phyloP scores from a whole-genome alignment of 30 jellyfish, hydroid and myxozoan species.

The Aurelia sp. region DNA sequence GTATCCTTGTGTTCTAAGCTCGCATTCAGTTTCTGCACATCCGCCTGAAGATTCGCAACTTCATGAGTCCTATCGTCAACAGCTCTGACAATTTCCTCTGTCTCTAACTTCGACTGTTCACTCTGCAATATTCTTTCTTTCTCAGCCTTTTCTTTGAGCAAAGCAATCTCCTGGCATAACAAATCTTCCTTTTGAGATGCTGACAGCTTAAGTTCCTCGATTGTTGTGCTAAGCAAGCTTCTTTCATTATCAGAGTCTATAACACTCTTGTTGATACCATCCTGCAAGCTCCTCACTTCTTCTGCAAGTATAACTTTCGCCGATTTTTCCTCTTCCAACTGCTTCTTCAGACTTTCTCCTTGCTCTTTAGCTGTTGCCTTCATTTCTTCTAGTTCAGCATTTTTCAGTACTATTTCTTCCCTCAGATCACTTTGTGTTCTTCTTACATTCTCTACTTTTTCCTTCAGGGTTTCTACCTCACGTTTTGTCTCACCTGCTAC shows the following conservation, averaged over 20 bases:
- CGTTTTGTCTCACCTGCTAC: slow-evolving; percentile 1
- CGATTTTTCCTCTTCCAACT: not conserved
- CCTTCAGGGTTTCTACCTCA: not conserved
- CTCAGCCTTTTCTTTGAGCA: slow-evolving; percentile 21
- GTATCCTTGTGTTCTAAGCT: slow-evolving; percentile 71
- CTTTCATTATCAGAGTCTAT: slow-evolving; percentile 10
- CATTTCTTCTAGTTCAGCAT: slow-evolving; percentile 3
- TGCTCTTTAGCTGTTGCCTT: not conserved
- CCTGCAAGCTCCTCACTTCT: not conserved
- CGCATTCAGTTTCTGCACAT: slow-evolving; percentile 34
- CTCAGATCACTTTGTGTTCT: not conserved
- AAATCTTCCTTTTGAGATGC: slow-evolving; percentile 34
- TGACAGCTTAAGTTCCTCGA: slow-evolving; percentile 46
- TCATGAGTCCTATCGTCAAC: slow-evolving; percentile 17
- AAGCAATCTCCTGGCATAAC: slow-evolving; percentile 48
- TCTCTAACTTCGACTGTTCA: slow-evolving; percentile 53
- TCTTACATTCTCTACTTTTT: slow-evolving; percentile 5
- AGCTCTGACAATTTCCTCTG: slow-evolving; percentile 47
- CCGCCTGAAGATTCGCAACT: slow-evolving; percentile 20
- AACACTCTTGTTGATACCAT: not conserved
- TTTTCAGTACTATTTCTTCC: slow-evolving; percentile 1
- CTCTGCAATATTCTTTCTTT: slow-evolving; percentile 10
- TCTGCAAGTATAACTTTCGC: slow-evolving; percentile 1
- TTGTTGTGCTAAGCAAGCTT: slow-evolving; percentile 16
- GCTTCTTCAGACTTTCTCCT: not conserved